Conservation (phyloP, 2,797 vertebrate genomes). For the Amniataba percoides region DNA sequence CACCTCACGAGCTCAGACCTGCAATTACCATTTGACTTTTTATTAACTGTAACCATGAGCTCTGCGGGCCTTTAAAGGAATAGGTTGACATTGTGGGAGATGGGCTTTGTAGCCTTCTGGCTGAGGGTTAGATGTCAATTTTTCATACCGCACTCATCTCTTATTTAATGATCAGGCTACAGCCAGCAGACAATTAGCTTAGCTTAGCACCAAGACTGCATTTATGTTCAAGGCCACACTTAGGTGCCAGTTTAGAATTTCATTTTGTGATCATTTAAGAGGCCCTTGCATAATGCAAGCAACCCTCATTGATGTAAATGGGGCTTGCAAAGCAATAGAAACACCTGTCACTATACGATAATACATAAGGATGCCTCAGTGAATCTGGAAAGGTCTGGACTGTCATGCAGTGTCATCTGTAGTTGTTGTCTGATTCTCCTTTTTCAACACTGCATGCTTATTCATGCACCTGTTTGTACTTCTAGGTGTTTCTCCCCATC, state of each 20-base stretch:
- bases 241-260: background rate
- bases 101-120: background rate
- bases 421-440: no score
- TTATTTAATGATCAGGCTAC: background rate
- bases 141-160: background rate
- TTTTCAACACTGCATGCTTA: background rate
- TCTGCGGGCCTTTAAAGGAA: background rate
- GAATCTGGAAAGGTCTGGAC: background rate
- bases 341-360: background rate
- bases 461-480: no score
- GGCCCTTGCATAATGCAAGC: background rate
- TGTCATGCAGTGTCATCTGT: background rate
- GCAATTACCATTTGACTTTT: background rate
- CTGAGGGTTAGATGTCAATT: background rate
- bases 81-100: background rate
- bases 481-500: no score
- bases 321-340: background rate
- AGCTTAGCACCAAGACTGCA: background rate
- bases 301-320: background rate
- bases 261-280: background rate
- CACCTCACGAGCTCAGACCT: background rate
- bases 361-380: background rate
- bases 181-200: background rate
- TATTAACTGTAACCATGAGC: background rate
- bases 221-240: background rate